phyloP scores from a whole-genome alignment of 2,113 vertebrate species.

The Ovis canadensis region DNA sequence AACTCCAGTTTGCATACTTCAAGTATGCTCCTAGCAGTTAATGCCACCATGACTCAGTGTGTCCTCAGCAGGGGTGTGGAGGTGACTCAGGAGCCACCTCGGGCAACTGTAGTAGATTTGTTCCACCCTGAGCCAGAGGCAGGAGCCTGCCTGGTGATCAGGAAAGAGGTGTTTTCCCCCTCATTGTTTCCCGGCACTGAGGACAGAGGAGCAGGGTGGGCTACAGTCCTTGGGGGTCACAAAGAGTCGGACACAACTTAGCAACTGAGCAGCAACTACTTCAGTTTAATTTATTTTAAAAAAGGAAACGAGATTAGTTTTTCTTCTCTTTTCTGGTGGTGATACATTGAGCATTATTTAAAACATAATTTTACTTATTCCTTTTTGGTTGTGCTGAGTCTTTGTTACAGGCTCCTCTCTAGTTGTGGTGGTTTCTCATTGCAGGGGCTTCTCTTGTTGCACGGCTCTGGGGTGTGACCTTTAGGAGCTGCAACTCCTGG shows the following conservation, averaged over 20 bases:
- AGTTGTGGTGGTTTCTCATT: not conserved
- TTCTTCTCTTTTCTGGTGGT: not conserved
- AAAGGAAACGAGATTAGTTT: not conserved
- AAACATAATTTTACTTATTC: not conserved
- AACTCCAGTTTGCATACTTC: not conserved
- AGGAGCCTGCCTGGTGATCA: not conserved
- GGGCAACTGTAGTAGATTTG: fast-evolving
- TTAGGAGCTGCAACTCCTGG: not conserved
- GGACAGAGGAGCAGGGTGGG: not conserved
- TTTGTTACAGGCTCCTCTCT: not conserved
- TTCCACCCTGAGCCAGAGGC: not conserved
- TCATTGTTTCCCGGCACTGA: not conserved
- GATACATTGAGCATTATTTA: not conserved
- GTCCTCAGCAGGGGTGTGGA: not conserved
- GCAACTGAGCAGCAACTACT: not conserved
- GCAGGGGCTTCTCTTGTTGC: not conserved
- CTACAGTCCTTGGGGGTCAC: not conserved
- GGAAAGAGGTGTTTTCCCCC: not conserved
- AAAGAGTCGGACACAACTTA: not conserved
- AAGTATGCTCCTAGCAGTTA: not conserved
- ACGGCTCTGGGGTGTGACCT: not conserved
- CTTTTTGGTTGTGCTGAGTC: not conserved
- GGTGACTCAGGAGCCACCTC: not conserved
- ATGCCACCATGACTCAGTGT: not conserved
- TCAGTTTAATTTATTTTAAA: not conserved